Conservation (phyloP, 2,888 invertebrate genomes). For the Erebia palarica region DNA sequence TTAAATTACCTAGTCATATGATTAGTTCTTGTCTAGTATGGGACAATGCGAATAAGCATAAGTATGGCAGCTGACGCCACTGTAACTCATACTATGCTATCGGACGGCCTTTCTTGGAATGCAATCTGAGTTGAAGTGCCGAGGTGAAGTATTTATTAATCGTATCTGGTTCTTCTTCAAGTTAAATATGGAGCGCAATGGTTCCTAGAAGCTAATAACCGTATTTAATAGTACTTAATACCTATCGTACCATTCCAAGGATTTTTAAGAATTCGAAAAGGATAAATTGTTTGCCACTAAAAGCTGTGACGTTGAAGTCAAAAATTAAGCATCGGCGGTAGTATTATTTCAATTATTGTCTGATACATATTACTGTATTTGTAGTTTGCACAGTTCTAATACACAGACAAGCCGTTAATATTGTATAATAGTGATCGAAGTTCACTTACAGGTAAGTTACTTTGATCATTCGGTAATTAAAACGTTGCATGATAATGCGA, state of each 20-base stretch:
- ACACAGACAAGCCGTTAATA: too few species aligned
- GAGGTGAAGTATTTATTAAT: conserved; percentile 67
- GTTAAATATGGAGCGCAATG: conserved; percentile 38
- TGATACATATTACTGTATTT: too few species aligned
- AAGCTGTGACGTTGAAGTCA: too few species aligned
- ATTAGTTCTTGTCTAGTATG: conserved; percentile 70
- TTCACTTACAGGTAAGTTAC: too few species aligned
- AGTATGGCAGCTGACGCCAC: conserved; percentile 59
- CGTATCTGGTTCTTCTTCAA: conserved; percentile 68
- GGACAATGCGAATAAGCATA: conserved; percentile 46
- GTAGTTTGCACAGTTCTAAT: too few species aligned
- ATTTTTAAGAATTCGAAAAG: neutral
- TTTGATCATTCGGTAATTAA: too few species aligned
- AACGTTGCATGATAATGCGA: conserved; percentile 5
- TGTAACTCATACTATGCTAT: conserved; percentile 63
- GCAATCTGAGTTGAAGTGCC: conserved; percentile 62
- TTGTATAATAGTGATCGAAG: too few species aligned
- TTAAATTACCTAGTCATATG: conserved; percentile 69
- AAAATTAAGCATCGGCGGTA: too few species aligned
- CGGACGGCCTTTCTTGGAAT: conserved; percentile 68
- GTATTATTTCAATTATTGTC: too few species aligned
- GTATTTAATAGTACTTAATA: conserved; percentile 1
- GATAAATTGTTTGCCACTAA: too few species aligned
- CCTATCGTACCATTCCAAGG: neutral
- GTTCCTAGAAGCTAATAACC: conserved; percentile 36